Percentiles rank a stretch among this genome's conserved stretches.
Evolutionary conservation across 1,140 invertebrate species (phyloP).

Genomic region (Dendrolimus punctatus): DNA sequence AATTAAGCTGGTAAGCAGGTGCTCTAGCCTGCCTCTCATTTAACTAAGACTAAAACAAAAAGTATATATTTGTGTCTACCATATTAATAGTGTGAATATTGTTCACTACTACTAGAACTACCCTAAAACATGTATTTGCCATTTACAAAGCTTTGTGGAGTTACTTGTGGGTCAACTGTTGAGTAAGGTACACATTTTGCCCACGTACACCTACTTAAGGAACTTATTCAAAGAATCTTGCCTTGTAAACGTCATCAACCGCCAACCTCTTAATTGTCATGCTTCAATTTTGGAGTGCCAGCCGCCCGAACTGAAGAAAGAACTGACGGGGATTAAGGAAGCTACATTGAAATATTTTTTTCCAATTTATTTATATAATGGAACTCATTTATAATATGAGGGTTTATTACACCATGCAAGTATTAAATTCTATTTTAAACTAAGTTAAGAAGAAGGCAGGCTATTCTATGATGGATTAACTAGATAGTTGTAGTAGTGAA

Average conservation of each 20-base stretch:
- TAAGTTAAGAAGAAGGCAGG: too few species aligned
- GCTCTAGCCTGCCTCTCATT: too few species aligned
- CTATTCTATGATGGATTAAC: too few species aligned
- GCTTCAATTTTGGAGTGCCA: conserved; percentile 37
- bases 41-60: too few species aligned
- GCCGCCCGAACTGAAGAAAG: conserved; percentile 38
- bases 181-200: not conserved
- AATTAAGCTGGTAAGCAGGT: too few species aligned
- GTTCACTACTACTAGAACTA: too few species aligned
- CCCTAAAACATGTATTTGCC: not conserved
- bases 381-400: not conserved
- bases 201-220: conserved; percentile 8
- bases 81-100: too few species aligned
- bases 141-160: conserved; percentile 11
- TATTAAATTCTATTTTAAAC: too few species aligned
- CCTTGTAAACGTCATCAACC: conserved; percentile 30
- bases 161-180: not conserved
- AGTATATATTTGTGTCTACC: too few species aligned
- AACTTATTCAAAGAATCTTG: conserved; percentile 19
- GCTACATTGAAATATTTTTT: not conserved
- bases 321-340: conserved; percentile 21
- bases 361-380: not conserved
- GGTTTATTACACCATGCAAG: not conserved
- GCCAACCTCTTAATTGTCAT: conserved; percentile 39
- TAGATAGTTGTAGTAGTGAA: too few species aligned